phyloP scores from a whole-genome alignment of 2,797 vertebrate genomes.

The Pempheris klunzingeri region DNA sequence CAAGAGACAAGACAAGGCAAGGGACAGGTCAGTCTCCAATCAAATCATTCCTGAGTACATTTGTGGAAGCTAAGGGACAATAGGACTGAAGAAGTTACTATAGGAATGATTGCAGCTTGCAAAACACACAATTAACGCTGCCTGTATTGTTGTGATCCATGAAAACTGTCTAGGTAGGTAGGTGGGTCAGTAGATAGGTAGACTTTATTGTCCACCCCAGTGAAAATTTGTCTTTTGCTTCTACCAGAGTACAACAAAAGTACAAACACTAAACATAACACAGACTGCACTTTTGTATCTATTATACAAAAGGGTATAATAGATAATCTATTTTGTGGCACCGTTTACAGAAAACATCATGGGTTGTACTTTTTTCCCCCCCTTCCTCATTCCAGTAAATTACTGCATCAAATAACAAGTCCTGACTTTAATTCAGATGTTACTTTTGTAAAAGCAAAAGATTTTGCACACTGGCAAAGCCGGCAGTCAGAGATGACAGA shows the following conservation, averaged over 20 bases:
- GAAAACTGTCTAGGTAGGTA: no score
- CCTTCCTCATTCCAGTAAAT: not conserved
- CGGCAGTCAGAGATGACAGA: not conserved
- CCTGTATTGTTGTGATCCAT: not conserved
- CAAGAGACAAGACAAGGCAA: slow-evolving; percentile 32
- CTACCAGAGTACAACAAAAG: no score
- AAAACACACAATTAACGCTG: not conserved
- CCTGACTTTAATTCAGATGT: not conserved
- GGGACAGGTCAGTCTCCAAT: not conserved
- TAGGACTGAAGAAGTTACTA: not conserved
- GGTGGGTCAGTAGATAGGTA: no score
- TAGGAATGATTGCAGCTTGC: not conserved
- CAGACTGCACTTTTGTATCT: no score
- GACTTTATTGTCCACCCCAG: no score
- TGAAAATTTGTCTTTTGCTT: no score
- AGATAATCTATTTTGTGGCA: not conserved
- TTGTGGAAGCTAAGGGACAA: not conserved
- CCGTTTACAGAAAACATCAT: not conserved
- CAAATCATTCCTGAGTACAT: not conserved
- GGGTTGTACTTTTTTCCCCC: not conserved
- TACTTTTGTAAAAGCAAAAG: slow-evolving; percentile 17
- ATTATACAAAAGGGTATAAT: no score
- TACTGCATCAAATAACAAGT: not conserved
- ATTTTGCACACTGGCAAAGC: not conserved
- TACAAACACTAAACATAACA: no score